Percentiles rank a stretch among this genome's conserved stretches.
Evolutionary conservation across 2,888 invertebrate genomes (phyloP).

Genomic region (Drosophila dives): DNA sequence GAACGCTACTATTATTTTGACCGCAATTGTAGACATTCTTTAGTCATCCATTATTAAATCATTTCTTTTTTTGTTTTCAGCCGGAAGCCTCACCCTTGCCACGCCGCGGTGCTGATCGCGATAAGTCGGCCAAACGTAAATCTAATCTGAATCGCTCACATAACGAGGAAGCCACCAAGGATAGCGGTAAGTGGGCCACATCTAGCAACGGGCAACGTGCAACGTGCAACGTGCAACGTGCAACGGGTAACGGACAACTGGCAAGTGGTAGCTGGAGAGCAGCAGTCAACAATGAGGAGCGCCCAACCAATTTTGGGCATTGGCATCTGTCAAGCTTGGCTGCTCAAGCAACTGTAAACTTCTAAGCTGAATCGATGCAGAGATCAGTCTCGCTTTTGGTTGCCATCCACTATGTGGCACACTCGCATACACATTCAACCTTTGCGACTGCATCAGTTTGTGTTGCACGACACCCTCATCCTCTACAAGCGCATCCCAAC

Average conservation of each 20-base stretch:
- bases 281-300: slow-evolving; percentile 14
- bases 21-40: background rate
- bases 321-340: slow-evolving; percentile 37
- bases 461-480: slow-evolving; percentile 49
- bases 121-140: slow-evolving; percentile 88
- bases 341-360: slow-evolving; percentile 18
- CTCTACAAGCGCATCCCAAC: slow-evolving; percentile 56
- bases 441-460: slow-evolving; percentile 71
- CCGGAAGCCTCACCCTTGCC: slow-evolving; percentile 80
- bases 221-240: slow-evolving; percentile 14
- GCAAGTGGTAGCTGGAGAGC: background rate
- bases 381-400: slow-evolving; percentile 18
- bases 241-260: slow-evolving; percentile 3
- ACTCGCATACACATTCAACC: slow-evolving; percentile 37
- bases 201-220: slow-evolving; percentile 7
- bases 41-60: background rate
- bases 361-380: slow-evolving; percentile 7
- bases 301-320: slow-evolving; percentile 17
- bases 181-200: slow-evolving; percentile 83
- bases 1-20: background rate
- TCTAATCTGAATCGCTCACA: slow-evolving; percentile 88
- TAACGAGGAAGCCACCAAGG: slow-evolving; percentile 84
- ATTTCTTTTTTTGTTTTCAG: slow-evolving; percentile 48
- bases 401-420: slow-evolving; percentile 40
- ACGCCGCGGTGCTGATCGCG: slow-evolving; percentile 85